Evolutionary conservation across 2,113 vertebrate species (phyloP).

Genomic region (Tragelaphus buxtoni): DNA sequence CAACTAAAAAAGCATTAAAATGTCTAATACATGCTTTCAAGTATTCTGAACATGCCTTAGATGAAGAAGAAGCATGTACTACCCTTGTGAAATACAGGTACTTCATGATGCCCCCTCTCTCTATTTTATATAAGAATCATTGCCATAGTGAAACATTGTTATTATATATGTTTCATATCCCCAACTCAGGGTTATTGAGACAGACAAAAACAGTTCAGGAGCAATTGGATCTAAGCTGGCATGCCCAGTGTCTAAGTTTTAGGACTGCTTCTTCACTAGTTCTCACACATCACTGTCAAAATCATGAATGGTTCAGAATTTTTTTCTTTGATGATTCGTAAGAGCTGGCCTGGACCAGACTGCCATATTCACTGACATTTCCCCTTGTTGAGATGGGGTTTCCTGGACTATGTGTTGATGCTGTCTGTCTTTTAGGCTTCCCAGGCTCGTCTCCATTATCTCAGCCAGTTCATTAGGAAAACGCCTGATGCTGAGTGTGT

Average conservation of each 20-base stretch:
- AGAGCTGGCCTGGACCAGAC: not conserved
- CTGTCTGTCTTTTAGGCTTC: slow-evolving; percentile 27
- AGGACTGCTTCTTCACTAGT: not conserved
- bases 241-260: not conserved
- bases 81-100: not conserved
- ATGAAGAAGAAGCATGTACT: not conserved
- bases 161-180: not conserved
- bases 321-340: not conserved
- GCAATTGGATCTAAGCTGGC: not conserved
- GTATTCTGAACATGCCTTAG: not conserved
- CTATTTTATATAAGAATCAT: too few relatives aligned
- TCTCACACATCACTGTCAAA: not conserved
- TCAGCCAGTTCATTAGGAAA: slow-evolving; percentile 37
- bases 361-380: not conserved
- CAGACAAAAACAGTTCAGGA: not conserved
- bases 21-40: not conserved
- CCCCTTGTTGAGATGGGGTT: not conserved
- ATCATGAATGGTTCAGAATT: not conserved
- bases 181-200: not conserved
- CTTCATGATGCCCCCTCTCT: too few relatives aligned
- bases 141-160: not conserved
- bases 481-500: accelerated
- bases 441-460: slow-evolving; percentile 56
- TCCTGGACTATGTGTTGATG: not conserved
- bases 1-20: not conserved